Conservation (phyloP, 2,113 vertebrate species). For the Lepisosteus osseus region DNA sequence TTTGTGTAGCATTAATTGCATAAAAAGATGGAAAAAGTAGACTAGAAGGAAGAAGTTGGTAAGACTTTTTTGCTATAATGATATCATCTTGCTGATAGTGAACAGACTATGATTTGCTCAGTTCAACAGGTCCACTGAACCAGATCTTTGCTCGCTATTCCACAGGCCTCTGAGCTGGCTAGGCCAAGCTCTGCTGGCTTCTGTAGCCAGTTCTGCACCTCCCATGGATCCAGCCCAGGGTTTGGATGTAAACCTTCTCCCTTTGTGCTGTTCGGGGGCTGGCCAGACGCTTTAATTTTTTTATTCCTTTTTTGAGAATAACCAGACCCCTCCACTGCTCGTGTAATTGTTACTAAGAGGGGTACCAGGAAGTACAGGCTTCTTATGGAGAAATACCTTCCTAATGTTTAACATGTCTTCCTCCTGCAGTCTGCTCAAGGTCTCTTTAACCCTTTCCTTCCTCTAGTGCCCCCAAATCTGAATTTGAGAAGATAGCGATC, state of each 20-base stretch:
- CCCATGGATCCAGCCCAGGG: background rate
- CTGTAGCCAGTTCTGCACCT: background rate
- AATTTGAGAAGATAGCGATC: background rate
- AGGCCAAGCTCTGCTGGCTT: background rate
- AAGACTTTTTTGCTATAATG: no score
- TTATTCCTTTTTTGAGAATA: background rate
- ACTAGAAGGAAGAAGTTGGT: no score
- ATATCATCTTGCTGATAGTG: no score
- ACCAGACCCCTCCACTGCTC: conserved; percentile 11
- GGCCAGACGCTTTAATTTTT: conserved; percentile 9
- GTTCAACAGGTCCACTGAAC: no score
- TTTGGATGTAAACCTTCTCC: conserved; percentile 16
- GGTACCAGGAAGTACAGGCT: conserved; percentile 12
- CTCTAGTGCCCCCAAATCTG: background rate
- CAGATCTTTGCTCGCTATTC: no score
- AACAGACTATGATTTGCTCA: no score
- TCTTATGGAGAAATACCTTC: conserved; percentile 1
- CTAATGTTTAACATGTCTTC: conserved; percentile 6
- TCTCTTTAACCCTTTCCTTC: background rate
- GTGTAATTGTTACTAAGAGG: conserved; percentile 10
- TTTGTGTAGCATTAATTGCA: no score
- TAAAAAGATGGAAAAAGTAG: no score
- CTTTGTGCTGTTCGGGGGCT: background rate
- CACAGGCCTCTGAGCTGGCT: background rate
- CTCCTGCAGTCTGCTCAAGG: background rate